A percentile compares a stretch with the other conserved stretches of the same genome.
phyloP scores from a whole-genome alignment of 2,888 invertebrate genomes.

The Tuta absoluta region DNA sequence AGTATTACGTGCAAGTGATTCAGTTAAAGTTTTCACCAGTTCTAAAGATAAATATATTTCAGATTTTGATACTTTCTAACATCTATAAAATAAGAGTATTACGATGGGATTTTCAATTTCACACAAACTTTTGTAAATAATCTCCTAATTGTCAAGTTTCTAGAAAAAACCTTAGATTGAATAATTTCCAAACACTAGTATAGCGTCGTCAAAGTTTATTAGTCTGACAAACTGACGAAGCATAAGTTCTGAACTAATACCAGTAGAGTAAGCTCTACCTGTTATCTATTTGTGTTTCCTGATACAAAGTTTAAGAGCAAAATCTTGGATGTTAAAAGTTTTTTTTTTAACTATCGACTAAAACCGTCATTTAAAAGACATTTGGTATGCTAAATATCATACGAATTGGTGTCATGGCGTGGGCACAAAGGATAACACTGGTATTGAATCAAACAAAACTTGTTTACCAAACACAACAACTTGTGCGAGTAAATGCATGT shows the following conservation, averaged over 20 bases:
- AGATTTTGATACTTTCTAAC: too few relatives aligned
- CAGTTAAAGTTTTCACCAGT: too few relatives aligned
- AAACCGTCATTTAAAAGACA: too few relatives aligned
- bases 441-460: not conserved
- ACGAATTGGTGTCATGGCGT: too few relatives aligned
- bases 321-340: not conserved
- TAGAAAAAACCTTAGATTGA: not conserved
- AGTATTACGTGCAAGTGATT: too few relatives aligned
- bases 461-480: not conserved
- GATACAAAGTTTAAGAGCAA: not conserved
- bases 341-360: too few relatives aligned
- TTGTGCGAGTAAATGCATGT: not conserved
- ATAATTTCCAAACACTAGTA: not conserved
- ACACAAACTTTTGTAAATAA: not conserved
- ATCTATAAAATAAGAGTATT: too few relatives aligned
- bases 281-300: not conserved
- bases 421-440: too few relatives aligned
- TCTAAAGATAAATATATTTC: too few relatives aligned
- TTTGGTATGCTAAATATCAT: too few relatives aligned
- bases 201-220: not conserved
- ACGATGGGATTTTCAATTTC: too few relatives aligned
- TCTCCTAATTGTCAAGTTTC: not conserved
- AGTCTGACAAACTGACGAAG: not conserved
- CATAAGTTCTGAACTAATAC: not conserved
- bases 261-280: not conserved